A percentile compares a stretch with the other conserved stretches of the same genome.
phyloP scores from a whole-genome alignment of 1,140 invertebrate species.

The Caenorhabditis elegans region DNA sequence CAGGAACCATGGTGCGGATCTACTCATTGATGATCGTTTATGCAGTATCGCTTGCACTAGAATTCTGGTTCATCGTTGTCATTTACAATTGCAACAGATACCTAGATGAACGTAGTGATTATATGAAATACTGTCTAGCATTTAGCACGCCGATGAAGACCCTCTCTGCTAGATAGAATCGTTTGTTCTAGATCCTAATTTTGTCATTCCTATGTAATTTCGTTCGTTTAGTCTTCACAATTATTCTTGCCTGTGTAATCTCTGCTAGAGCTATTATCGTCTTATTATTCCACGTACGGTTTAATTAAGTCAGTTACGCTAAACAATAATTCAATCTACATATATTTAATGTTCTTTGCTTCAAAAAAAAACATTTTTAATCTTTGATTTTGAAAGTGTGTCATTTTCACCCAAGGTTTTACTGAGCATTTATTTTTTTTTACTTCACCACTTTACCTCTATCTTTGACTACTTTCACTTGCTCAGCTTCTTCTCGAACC shows the following conservation, averaged over 20 bases:
- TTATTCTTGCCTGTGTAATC: too few species aligned
- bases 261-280: neutral
- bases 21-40: conserved; percentile 51
- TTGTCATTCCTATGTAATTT: neutral
- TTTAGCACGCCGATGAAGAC: conserved; percentile 53
- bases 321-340: too few species aligned
- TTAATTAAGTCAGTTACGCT: neutral
- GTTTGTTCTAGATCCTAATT: neutral
- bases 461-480: neutral
- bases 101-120: conserved; percentile 47
- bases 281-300: neutral
- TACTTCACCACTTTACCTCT: neutral
- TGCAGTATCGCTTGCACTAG: conserved; percentile 51
- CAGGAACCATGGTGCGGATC: conserved; percentile 35
- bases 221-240: neutral
- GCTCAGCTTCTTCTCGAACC: conserved; percentile 4
- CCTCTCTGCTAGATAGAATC: conserved; percentile 45
- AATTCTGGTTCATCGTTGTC: conserved; percentile 57
- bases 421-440: conserved; percentile 27
- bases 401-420: neutral
- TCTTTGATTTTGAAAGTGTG: neutral
- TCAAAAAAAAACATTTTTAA: too few species aligned
- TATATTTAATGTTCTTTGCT: too few species aligned
- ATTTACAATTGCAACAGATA: conserved; percentile 56
- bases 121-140: conserved; percentile 54